phyloP scores from a whole-genome alignment of 1,140 invertebrate species.

The Oncopodura yosiiana region DNA sequence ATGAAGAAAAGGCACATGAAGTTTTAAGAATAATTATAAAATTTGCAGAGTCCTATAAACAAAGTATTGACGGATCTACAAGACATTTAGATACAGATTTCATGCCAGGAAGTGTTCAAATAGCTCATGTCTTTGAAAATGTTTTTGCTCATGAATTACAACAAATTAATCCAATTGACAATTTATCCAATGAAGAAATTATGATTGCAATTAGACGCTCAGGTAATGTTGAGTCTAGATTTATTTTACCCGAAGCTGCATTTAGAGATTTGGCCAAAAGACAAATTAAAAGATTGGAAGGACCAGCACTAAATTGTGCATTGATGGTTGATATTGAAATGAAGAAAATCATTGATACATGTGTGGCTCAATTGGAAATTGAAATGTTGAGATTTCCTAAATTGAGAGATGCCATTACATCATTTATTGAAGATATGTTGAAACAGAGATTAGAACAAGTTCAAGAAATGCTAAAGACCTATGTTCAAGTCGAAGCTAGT shows the following conservation, averaged over 20 bases:
- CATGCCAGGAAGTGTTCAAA: slow-evolving; percentile 93
- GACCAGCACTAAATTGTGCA: slow-evolving; percentile 91
- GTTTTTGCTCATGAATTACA: slow-evolving; percentile 87
- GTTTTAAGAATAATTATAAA: slow-evolving; percentile 96
- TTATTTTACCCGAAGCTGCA: slow-evolving; percentile 44
- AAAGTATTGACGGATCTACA: slow-evolving; percentile 94
- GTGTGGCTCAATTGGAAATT: slow-evolving; percentile 66
- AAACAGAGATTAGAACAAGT: slow-evolving; percentile 81
- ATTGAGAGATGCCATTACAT: slow-evolving; percentile 89
- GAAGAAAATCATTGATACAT: slow-evolving; percentile 94
- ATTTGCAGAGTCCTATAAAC: slow-evolving; percentile 94
- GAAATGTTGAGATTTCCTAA: slow-evolving; percentile 99
- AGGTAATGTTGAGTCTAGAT: slow-evolving; percentile 66
- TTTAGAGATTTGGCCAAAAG: slow-evolving; percentile 87
- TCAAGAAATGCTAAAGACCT: slow-evolving; percentile 90
- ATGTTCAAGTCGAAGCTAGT: slow-evolving; percentile 88
- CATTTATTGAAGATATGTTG: slow-evolving; percentile 88
- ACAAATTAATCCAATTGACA: slow-evolving; percentile 83
- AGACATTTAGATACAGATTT: slow-evolving; percentile 96
- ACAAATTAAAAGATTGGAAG: slow-evolving; percentile 88
- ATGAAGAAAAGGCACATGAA: slow-evolving; percentile 80
- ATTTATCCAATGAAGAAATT: slow-evolving; percentile 85
- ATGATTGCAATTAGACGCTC: slow-evolving; percentile 95
- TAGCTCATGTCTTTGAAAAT: slow-evolving; percentile 98
- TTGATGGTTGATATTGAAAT: slow-evolving; percentile 97